Evolutionary conservation across 2,888 invertebrate species (phyloP).

Genomic region (Perizoma affinitatum): DNA sequence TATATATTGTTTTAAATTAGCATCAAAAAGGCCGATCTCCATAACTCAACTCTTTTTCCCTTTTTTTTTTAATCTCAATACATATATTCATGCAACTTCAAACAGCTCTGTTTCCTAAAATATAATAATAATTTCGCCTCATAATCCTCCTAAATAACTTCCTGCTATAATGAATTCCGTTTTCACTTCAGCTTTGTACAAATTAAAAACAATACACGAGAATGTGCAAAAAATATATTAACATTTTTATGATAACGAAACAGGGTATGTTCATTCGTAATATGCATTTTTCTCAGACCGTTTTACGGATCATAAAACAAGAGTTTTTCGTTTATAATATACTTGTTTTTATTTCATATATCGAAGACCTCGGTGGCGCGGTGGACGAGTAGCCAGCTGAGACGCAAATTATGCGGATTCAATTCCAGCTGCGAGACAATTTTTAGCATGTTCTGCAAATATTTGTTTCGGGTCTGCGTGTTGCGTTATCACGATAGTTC

Average conservation of each 20-base stretch:
- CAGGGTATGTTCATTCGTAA: slow-evolving; percentile 3
- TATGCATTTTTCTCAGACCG: slow-evolving; percentile 3
- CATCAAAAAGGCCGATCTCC: slow-evolving; percentile 30
- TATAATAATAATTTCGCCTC: slow-evolving; percentile 37
- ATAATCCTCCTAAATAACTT: slow-evolving; percentile 38
- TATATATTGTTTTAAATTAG: slow-evolving; percentile 13
- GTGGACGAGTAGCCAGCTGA: no score
- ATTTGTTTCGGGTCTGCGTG: no score
- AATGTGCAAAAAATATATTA: slow-evolving; percentile 24
- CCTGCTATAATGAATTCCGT: slow-evolving; percentile 32
- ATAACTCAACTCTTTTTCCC: slow-evolving; percentile 23
- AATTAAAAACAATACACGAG: slow-evolving; percentile 23
- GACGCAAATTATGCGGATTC: neutral
- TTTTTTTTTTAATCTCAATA: neutral
- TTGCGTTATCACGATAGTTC: no score
- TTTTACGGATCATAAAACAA: slow-evolving; percentile 19
- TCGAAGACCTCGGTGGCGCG: neutral
- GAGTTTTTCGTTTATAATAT: neutral
- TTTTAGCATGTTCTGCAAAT: no score
- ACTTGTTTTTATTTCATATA: neutral
- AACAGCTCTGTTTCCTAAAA: neutral
- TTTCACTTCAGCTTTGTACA: slow-evolving; percentile 18
- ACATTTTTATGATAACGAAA: slow-evolving; percentile 25
- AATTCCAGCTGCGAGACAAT: no score
- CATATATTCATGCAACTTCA: no score